Base-by-base conservation (phyloP, 2,888 invertebrate genomes). In the Drosophila flavopinicola region DNA sequence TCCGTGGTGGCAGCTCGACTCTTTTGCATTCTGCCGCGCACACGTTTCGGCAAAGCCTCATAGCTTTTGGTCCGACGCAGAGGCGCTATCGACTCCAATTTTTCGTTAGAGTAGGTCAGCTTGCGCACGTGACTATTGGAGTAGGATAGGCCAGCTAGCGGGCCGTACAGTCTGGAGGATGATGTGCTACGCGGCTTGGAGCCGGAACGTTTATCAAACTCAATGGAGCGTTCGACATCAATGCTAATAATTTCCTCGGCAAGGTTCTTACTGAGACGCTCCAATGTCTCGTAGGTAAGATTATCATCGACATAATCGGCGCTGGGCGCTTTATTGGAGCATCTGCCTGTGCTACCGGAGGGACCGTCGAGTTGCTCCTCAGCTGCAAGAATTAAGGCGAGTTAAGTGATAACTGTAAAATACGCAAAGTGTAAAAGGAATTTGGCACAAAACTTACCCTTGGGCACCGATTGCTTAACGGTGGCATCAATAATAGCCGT, bases 141-240 rank as follows among this genome's bases (percentile, higher is more conserved):
- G 3, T 27, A 10, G 3, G 51, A 32, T 10, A 35, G 24, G 25
- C 23, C 13, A 24, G 15, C 29, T 15, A n/a, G 13, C 7, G 49
- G 6, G 9, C 5, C 17, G 3, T 10, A 20, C n/a, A 44, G 6
- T 23, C 71, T 74, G 1, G 75, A 59, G 4, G 41, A 24, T 0
- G 85, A 70, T 27, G n/a, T 30, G 23, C 69, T 83, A 17, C 60
- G 67, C 3, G 59, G 24, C 20, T 79, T 82, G 0, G 85, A 83
- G 1, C 41, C 63, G 2, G 84, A 82, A 23, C 66, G 79, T 17
- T 45, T 75, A n/a, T 70, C 51, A n/a, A 66, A 83, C 10, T 82
- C 85, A 1, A 61, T 32, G 5, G 85, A 66, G 2, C 85, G 85
- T 39, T 78, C 79, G 5, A 47, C 52, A 44, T 83, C 85, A 48